phyloP scores from a whole-genome alignment of 2,113 vertebrate genomes.

The Chrysochloris asiatica region DNA sequence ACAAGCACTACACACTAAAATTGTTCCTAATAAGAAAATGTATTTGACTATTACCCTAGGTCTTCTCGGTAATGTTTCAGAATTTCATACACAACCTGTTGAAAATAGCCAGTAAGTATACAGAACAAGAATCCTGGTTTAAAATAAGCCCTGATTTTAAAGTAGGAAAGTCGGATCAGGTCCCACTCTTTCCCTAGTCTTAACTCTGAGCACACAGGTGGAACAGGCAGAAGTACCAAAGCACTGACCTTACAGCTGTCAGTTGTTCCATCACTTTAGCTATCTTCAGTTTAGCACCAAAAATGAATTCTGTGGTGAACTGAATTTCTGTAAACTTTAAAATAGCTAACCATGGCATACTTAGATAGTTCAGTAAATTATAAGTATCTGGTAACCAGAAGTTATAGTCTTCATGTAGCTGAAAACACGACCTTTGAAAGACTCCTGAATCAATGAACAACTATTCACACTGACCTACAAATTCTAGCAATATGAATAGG shows the following conservation, averaged over 20 bases:
- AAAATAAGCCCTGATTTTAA: not conserved
- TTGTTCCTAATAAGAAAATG: not conserved
- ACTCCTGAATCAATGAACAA: not conserved
- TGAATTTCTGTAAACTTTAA: conserved; percentile 10
- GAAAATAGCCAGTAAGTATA: not conserved
- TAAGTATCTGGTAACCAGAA: not conserved
- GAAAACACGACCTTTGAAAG: not conserved
- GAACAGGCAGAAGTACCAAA: not conserved
- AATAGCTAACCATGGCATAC: not conserved
- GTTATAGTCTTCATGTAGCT: not conserved
- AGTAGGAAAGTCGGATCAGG: not conserved
- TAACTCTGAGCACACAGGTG: not conserved
- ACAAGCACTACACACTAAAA: not conserved
- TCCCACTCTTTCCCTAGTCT: not conserved
- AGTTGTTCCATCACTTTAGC: not conserved
- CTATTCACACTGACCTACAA: not conserved
- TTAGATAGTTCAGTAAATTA: conserved; percentile 22
- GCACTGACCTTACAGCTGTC: not conserved
- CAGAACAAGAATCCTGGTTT: not conserved
- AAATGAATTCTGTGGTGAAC: not conserved
- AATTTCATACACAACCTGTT: not conserved
- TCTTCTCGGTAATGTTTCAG: conserved; percentile 9
- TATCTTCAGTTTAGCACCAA: not conserved
- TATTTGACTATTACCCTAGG: not conserved
- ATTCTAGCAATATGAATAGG: not conserved